Percentiles rank a stretch among this genome's conserved stretches.
These are phyloP conservation scores for Heliconius ethilla DNA, from an alignment of 2,888 invertebrate species.

Conservation along the genomic window DNA sequence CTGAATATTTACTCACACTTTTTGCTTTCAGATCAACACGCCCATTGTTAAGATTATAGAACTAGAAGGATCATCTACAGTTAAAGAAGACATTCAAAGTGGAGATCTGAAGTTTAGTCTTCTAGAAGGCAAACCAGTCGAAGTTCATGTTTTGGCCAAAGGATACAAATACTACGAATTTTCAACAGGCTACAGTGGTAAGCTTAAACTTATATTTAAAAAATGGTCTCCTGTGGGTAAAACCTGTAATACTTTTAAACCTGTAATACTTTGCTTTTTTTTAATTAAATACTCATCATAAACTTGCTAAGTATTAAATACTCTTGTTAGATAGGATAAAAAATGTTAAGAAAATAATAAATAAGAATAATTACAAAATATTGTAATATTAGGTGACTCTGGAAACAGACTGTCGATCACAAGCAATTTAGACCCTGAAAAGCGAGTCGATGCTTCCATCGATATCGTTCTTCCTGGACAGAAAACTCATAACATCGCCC, in stretches of 20 bases:
- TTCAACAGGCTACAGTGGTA: constrained; percentile 79
- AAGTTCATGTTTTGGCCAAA: constrained; percentile 75
- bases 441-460: constrained; percentile 83
- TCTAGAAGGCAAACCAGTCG: constrained; percentile 77
- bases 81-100: constrained; percentile 78
- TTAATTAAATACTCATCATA: too few species aligned
- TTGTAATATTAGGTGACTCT: constrained; percentile 61
- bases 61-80: constrained; percentile 70
- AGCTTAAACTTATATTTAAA: constrained; percentile 47
- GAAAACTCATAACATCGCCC: constrained; percentile 80
- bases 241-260: background rate
- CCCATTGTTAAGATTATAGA: constrained; percentile 81
- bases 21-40: constrained; percentile 59
- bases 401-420: constrained; percentile 79
- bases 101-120: constrained; percentile 75
- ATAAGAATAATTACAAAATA: background rate
- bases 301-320: too few species aligned
- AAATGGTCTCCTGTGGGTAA: background rate
- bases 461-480: constrained; percentile 78
- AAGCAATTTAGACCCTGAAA: constrained; percentile 82
- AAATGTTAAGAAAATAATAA: too few species aligned
- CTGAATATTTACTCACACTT: background rate
- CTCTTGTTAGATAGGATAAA: too few species aligned
- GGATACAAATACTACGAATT: constrained; percentile 83
- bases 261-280: background rate